Base-by-base conservation (phyloP, 2,113 vertebrate genomes). In the Machaerirhynchus nigripectus region DNA sequence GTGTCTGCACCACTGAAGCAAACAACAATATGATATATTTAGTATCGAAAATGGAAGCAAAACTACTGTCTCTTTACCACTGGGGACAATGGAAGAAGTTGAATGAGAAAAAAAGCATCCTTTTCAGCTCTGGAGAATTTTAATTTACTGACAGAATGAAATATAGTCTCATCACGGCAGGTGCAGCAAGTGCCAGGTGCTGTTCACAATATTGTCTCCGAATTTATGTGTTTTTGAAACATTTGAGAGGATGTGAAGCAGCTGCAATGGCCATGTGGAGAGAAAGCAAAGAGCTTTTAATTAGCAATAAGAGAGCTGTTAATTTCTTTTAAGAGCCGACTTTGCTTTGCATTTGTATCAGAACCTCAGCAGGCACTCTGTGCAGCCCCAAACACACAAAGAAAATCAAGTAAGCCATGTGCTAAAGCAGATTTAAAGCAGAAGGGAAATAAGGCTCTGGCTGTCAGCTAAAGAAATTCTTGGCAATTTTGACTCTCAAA, bases 251-350 rank as follows among this genome's bases (percentile, higher is more conserved):
- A 97, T 97, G 97, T 98, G 96, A 97, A 98, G 96, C 99, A 99
- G 98, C 98, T 99, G 99, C 96, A 97, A 93, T 97, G 98, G 97
- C 98, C 98, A 98, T 98, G 98, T 98, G 98, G 97, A 97, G 94
- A 97, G 98, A 98, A 98, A 99, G 98, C 98, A 99, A 98, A 99
- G 98, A 98, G 98, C 98, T 99, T 99, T 99, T 99, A 99, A 99
- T 99, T 99, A 99, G 98, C 98, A 98, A 97, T 98, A 97, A 98
- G 98, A 98, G 97, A 92, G 97, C 93, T 98, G 98, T 99, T 99
- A 98, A 99, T 99, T 99, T 99, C 97, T 97, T 98, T 97, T 94
- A 97, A 96, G 80, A 96, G 89, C 63, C 13, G 67, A 97, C 86
- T 97, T 96, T 96, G 82, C 88, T 95, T 92, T 97, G 92, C 90